These are phyloP conservation scores for Polyergus mexicanus DNA, from an alignment of 1,140 invertebrate species.

Conservation along the genomic window DNA sequence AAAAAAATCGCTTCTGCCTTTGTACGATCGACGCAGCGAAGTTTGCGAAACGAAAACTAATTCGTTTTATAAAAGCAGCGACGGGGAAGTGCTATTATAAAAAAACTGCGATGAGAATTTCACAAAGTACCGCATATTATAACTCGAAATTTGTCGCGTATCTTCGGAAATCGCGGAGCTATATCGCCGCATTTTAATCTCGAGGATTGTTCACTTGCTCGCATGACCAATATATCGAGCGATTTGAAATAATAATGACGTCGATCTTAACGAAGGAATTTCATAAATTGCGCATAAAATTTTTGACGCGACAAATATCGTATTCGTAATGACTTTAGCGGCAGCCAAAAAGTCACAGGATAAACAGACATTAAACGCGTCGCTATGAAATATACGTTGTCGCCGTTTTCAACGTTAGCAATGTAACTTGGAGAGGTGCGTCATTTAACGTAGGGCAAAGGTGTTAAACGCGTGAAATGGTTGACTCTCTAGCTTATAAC, in stretches of 20 bases:
- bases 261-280: slow-evolving; percentile 22
- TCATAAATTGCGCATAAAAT: slow-evolving; percentile 13
- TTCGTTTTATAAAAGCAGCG: slow-evolving; percentile 3
- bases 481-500: slow-evolving; percentile 26
- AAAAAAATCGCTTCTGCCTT: not conserved
- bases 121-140: slow-evolving; percentile 19
- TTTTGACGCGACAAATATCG: slow-evolving; percentile 14
- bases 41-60: not conserved
- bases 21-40: not conserved
- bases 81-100: not conserved
- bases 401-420: slow-evolving; percentile 13
- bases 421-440: slow-evolving; percentile 26
- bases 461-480: slow-evolving; percentile 58
- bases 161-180: not conserved
- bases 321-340: slow-evolving; percentile 28
- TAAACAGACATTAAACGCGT: slow-evolving; percentile 52
- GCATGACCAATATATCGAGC: not conserved
- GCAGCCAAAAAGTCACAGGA: slow-evolving; percentile 47
- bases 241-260: not conserved
- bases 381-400: slow-evolving; percentile 43
- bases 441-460: slow-evolving; percentile 34
- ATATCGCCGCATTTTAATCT: not conserved
- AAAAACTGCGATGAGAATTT: not conserved
- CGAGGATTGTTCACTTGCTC: slow-evolving; percentile 7
- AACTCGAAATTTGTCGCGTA: not conserved